Conservation (phyloP, 2,113 vertebrate genomes). For the Oryctolagus cuniculus region DNA sequence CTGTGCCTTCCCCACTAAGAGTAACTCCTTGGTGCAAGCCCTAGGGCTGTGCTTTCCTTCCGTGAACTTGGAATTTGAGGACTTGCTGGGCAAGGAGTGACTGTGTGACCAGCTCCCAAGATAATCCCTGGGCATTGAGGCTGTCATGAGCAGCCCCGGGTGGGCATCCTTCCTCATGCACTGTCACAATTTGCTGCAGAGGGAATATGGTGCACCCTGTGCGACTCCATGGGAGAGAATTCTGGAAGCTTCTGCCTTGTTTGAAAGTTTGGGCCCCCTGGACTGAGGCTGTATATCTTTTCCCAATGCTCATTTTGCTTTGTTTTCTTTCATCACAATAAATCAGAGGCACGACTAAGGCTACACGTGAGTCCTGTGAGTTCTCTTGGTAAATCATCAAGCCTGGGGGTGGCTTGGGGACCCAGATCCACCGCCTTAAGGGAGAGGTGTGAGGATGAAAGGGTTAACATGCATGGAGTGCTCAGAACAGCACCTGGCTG, state of each 20-base stretch:
- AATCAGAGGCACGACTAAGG: neutral
- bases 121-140: neutral
- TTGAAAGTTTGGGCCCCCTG: neutral
- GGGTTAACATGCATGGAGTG: neutral
- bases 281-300: neutral
- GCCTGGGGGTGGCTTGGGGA: neutral
- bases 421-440: neutral
- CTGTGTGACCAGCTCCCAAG: neutral
- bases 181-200: neutral
- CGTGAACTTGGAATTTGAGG: neutral
- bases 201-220: neutral
- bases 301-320: neutral
- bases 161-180: neutral
- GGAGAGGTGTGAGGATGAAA: neutral
- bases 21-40: neutral
- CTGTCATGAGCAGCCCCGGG: neutral
- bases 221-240: neutral
- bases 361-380: neutral
- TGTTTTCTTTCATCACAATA: neutral
- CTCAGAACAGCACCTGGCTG: neutral
- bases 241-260: neutral
- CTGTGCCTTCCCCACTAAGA: too few species aligned
- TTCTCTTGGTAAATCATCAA: neutral
- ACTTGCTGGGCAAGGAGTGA: neutral
- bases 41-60: neutral